Conservation (phyloP, 2,113 vertebrate genomes). For the Prunella fulvescens region DNA sequence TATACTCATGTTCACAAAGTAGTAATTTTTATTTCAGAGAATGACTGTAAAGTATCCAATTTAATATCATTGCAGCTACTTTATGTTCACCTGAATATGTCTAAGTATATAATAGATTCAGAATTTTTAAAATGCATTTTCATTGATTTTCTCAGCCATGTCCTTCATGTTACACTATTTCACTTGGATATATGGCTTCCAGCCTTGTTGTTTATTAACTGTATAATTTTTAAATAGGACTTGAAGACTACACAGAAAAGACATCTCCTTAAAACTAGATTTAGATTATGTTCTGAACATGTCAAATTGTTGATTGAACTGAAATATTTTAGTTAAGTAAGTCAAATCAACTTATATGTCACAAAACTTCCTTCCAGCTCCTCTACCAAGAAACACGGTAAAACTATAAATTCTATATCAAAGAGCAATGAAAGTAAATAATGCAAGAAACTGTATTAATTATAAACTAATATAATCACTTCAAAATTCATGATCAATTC, state of each 20-base stretch:
- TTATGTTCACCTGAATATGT: neutral
- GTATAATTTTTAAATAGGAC: neutral
- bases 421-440: neutral
- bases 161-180: neutral
- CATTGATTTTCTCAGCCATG: neutral
- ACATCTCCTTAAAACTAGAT: neutral
- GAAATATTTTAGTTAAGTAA: neutral
- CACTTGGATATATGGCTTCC: neutral
- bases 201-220: neutral
- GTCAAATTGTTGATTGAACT: neutral
- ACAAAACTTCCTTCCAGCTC: neutral
- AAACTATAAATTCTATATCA: neutral
- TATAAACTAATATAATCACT: neutral
- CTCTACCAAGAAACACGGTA: neutral
- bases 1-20: neutral
- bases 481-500: neutral
- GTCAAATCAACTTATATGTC: neutral
- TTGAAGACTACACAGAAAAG: neutral
- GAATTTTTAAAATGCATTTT: neutral
- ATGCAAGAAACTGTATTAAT: neutral
- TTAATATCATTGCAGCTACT: neutral
- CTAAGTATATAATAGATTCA: neutral
- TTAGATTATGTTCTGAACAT: neutral
- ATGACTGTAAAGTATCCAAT: neutral
- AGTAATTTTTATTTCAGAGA: neutral